Evolutionary conservation across 2,797 vertebrate genomes (phyloP).

Genomic region (Cirrhinus mrigala): DNA sequence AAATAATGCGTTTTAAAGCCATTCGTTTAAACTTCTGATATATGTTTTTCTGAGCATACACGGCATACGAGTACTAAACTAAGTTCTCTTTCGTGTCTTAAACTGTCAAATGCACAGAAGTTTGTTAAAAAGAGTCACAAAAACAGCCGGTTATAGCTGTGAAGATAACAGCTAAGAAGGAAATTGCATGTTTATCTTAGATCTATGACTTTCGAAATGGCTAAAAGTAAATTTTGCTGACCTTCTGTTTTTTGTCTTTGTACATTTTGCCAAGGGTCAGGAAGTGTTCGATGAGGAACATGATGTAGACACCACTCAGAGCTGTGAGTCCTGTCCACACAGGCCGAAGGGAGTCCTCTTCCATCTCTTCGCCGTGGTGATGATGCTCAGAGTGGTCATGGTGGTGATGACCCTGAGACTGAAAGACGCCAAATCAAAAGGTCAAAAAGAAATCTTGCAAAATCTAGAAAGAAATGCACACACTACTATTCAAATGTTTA

Average conservation of each 20-base stretch:
- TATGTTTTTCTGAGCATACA: no score
- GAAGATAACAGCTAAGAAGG: no score
- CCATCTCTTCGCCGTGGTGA: slow-evolving; percentile 68
- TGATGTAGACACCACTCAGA: slow-evolving; percentile 93
- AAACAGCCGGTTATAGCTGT: no score
- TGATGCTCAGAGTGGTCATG: slow-evolving; percentile 71
- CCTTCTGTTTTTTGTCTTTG: slow-evolving; percentile 98
- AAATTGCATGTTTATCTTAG: no score
- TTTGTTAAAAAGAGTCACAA: no score
- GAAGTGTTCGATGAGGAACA: slow-evolving; percentile 97
- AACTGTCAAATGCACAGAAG: no score
- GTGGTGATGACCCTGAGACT: slow-evolving; percentile 78
- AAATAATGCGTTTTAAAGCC: no score
- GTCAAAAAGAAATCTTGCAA: not conserved
- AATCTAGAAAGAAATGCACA: not conserved
- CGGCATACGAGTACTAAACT: no score
- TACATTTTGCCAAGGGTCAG: slow-evolving; percentile 97
- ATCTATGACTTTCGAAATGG: not conserved
- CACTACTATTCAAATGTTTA: not conserved
- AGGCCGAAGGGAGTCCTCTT: slow-evolving; percentile 83
- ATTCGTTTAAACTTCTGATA: no score
- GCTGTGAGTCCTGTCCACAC: slow-evolving; percentile 96
- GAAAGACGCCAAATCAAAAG: slow-evolving; percentile 18
- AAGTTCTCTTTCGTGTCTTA: no score
- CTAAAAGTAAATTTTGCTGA: slow-evolving; percentile 62